Base-by-base conservation (phyloP, 2,797 vertebrate genomes). In the Aphelocoma californica region DNA sequence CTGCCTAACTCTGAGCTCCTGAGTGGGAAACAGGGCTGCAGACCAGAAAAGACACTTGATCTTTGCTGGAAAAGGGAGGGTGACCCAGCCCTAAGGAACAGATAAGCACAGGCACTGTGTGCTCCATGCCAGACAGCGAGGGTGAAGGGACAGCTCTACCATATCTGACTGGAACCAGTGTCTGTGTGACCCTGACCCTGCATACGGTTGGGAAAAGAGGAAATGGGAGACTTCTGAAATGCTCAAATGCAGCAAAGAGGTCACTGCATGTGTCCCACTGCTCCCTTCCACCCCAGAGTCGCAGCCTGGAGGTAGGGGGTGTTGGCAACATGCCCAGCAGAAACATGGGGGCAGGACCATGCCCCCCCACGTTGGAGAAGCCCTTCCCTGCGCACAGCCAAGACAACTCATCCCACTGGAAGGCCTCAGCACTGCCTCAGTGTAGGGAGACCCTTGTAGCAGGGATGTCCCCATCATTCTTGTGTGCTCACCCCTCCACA, bases 171-270 rank as follows among this genome's bases (percentile, higher is more conserved):
- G 57, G 6, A 78, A 54, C 16, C 62, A 65, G 23, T 1, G 24
- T 9, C 80, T 88, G 34, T 29, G 28, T 18, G 40, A 74, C 0
- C 2, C 12, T 0, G 0, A 47, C 60, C 34, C 45, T 0, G 0
- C 0, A 0, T 1, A 31, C 0, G 0, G 66, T 2, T 6, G 4
- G 16, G 34, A 42, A 92, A 80, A 89, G 51, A 75, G 48, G 58
- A 95, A 89, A 89, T 0, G 1, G 19, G 45, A 91, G 15, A 83
- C 19, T 78, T 51, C 9, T 36, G n/a, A 60, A 74, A 84, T 1
- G 29, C 40, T 25, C 4, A 0, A n/a, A 47, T 23, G 65, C 32
- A 86, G 40, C 29, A 34, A 44, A 83, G 75, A 78, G n/a, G 32
- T 18, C 65, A 57, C 15, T 60, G 40, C 32, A 44, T 0, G 0